phyloP scores from a whole-genome alignment of 2,888 invertebrate species.

The Lithophane semibrunnea region DNA sequence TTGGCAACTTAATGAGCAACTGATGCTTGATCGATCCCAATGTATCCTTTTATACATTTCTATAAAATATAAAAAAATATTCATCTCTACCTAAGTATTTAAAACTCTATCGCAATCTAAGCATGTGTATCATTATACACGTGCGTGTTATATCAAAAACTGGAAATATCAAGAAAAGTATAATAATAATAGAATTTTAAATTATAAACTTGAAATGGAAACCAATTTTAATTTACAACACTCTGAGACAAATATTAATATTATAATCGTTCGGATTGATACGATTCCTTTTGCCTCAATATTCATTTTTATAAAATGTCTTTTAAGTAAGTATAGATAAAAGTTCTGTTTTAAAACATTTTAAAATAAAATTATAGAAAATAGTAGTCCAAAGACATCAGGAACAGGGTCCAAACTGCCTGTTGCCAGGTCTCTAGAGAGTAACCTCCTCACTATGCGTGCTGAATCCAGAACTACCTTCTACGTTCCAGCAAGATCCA shows the following conservation, averaged over 20 bases:
- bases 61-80: conserved; percentile 2
- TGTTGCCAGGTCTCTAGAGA: not conserved
- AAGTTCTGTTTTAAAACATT: not conserved
- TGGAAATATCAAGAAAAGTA: conserved; percentile 25
- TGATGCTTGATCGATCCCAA: conserved; percentile 18
- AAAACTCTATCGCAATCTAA: conserved; percentile 15
- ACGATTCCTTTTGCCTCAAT: not conserved
- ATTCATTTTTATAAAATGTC: not conserved
- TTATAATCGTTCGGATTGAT: not conserved
- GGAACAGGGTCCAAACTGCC: not conserved
- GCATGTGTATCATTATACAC: not conserved
- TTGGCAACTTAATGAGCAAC: conserved; percentile 33
- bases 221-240: conserved; percentile 20
- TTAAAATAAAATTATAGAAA: not conserved
- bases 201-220: conserved; percentile 26
- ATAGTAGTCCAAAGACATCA: no score
- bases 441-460: not conserved
- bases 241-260: conserved; percentile 14
- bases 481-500: not conserved
- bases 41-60: conserved; percentile 47
- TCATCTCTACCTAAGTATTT: not conserved
- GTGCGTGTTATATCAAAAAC: conserved; percentile 13
- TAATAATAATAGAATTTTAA: conserved; percentile 3
- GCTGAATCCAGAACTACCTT: not conserved
- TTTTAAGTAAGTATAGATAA: not conserved